Conservation (phyloP, 2,888 invertebrate species). For the Liopterus haemorrhoidalis region DNA sequence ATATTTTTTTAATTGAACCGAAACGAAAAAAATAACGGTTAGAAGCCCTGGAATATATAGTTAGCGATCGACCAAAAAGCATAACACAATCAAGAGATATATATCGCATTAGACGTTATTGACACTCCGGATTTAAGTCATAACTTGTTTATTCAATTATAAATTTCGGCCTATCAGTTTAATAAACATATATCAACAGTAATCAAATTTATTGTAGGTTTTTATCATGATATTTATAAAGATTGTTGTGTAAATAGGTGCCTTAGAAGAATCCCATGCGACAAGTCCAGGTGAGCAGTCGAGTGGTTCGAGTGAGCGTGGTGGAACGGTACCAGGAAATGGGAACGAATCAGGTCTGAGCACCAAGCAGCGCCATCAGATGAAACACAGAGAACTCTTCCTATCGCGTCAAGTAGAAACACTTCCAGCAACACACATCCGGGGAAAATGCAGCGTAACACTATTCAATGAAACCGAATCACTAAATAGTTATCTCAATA, state of each 20-base stretch:
- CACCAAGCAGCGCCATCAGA: slow-evolving; percentile 86
- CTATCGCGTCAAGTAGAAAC: slow-evolving; percentile 96
- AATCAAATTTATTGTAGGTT: too few relatives aligned
- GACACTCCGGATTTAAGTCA: too few relatives aligned
- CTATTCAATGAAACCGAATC: slow-evolving; percentile 98
- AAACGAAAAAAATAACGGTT: too few relatives aligned
- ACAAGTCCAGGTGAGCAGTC: slow-evolving; percentile 19
- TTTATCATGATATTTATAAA: too few relatives aligned
- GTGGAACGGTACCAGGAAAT: slow-evolving; percentile 3
- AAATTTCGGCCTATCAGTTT: too few relatives aligned
- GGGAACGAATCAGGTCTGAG: slow-evolving; percentile 57
- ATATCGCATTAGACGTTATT: too few relatives aligned
- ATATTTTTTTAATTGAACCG: too few relatives aligned
- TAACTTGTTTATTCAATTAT: too few relatives aligned
- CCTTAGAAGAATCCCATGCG: slow-evolving; percentile 26
- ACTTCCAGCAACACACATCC: slow-evolving; percentile 95
- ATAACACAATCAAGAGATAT: too few relatives aligned
- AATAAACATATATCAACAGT: too few relatives aligned
- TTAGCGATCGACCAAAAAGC: too few relatives aligned
- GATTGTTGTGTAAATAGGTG: slow-evolving; percentile 24
- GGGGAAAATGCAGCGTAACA: slow-evolving; percentile 98
- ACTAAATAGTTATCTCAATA: slow-evolving; percentile 90
- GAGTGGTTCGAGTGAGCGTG: slow-evolving; percentile 18
- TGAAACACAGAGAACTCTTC: slow-evolving; percentile 97
- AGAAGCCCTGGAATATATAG: too few relatives aligned